phyloP scores from a whole-genome alignment of 1,140 invertebrate species.

The Campodea augens region DNA sequence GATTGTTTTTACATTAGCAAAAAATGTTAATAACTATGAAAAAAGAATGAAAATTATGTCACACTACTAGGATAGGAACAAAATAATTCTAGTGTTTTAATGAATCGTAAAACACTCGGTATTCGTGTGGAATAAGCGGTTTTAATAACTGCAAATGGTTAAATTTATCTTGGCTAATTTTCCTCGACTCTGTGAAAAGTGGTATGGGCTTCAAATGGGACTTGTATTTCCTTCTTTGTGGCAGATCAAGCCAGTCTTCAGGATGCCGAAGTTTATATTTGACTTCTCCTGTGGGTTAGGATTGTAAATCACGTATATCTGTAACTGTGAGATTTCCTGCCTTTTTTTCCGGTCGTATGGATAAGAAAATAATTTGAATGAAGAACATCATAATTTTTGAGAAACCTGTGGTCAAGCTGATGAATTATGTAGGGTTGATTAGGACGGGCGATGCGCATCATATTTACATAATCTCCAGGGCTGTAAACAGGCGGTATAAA shows the following conservation, averaged over 20 bases:
- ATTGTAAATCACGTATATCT: not conserved
- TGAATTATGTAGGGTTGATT: not conserved
- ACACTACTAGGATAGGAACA: no score
- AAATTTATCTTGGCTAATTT: not conserved
- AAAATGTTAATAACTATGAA: no score
- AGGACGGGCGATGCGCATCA: not conserved
- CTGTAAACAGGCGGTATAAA: slow-evolving; percentile 12
- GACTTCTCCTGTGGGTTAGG: not conserved
- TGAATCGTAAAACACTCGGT: not conserved
- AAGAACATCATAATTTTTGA: slow-evolving; percentile 1
- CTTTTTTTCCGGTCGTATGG: not conserved
- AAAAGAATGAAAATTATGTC: no score
- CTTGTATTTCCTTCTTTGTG: not conserved
- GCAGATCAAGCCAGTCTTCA: not conserved
- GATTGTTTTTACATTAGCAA: no score
- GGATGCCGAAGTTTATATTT: slow-evolving; percentile 1
- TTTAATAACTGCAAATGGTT: slow-evolving; percentile 3
- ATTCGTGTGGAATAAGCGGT: not conserved
- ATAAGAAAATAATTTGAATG: slow-evolving; percentile 1
- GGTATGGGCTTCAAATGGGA: not conserved
- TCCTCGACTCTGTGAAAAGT: not conserved
- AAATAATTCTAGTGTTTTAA: no score
- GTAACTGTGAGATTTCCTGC: slow-evolving; percentile 1
- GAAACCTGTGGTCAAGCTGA: slow-evolving; percentile 1
- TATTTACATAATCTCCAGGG: slow-evolving; percentile 12